A percentile compares a stretch with the other conserved stretches of the same genome.
Evolutionary conservation across 2,113 vertebrate genomes (phyloP).

Genomic region (Numenius arquata): DNA sequence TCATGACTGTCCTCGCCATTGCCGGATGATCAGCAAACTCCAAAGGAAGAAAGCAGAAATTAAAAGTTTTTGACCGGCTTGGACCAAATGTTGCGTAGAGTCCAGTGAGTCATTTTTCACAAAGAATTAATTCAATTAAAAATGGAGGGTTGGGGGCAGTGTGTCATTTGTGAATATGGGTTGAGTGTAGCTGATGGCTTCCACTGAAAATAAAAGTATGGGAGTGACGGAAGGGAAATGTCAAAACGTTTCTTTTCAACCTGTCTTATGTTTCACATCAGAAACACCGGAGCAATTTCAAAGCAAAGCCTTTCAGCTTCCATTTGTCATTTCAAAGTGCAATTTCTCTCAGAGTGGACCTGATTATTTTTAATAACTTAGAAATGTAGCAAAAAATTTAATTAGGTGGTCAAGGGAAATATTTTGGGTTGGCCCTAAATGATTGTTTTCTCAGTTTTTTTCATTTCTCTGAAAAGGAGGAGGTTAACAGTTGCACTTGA

Average conservation of each 20-base stretch:
- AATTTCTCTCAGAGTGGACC: background rate
- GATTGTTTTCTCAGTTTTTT: background rate
- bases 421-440: background rate
- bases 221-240: slow-evolving; percentile 40
- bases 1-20: fast-evolving
- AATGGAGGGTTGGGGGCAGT: background rate
- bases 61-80: background rate
- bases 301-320: slow-evolving; percentile 26
- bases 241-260: slow-evolving; percentile 47
- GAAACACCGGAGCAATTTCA: slow-evolving; percentile 16
- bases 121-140: background rate
- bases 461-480: background rate
- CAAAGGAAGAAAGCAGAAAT: background rate
- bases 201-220: background rate
- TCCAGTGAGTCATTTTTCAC: background rate
- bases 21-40: background rate
- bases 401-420: background rate
- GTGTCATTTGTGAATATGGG: background rate
- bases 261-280: slow-evolving; percentile 31
- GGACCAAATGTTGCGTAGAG: background rate
- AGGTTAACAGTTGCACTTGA: background rate
- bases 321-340: background rate
- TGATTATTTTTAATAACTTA: background rate
- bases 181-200: background rate
- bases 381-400: background rate